phyloP scores from a whole-genome alignment of 2,888 invertebrate species.

The Maniola hyperantus region DNA sequence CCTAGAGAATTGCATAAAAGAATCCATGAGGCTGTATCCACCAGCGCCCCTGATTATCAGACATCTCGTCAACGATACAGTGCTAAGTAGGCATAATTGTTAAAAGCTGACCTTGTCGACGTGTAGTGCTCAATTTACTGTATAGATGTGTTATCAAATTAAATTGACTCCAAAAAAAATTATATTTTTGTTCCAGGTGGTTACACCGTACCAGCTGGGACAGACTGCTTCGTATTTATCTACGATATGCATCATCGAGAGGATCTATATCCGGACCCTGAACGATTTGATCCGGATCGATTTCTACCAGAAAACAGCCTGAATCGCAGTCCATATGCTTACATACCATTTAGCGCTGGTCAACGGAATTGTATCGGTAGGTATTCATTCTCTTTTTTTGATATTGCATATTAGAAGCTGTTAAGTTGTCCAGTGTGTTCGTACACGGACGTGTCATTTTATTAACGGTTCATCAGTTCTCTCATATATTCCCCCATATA shows the following conservation, averaged over 20 bases:
- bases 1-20: conserved; percentile 86
- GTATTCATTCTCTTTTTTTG: not conserved
- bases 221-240: conserved; percentile 75
- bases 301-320: conserved; percentile 83
- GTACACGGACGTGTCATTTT: too few species aligned
- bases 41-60: conserved; percentile 85
- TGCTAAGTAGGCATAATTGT: conserved; percentile 2
- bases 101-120: too few species aligned
- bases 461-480: too few species aligned
- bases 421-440: too few species aligned
- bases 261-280: conserved; percentile 84
- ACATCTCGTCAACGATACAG: conserved; percentile 34
- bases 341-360: conserved; percentile 87
- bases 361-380: conserved; percentile 72
- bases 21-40: conserved; percentile 84
- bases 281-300: conserved; percentile 86
- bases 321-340: conserved; percentile 83
- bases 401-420: not conserved
- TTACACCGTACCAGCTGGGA: conserved; percentile 70
- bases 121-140: too few species aligned
- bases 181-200: conserved; percentile 53
- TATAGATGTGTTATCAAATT: too few species aligned
- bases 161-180: too few species aligned
- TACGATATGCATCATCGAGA: conserved; percentile 85
- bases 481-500: too few species aligned